Percentiles rank a stretch among this genome's conserved stretches.
phyloP scores from a whole-genome alignment of 2,888 invertebrate genomes.

The Drosophila pseudotakahashii region DNA sequence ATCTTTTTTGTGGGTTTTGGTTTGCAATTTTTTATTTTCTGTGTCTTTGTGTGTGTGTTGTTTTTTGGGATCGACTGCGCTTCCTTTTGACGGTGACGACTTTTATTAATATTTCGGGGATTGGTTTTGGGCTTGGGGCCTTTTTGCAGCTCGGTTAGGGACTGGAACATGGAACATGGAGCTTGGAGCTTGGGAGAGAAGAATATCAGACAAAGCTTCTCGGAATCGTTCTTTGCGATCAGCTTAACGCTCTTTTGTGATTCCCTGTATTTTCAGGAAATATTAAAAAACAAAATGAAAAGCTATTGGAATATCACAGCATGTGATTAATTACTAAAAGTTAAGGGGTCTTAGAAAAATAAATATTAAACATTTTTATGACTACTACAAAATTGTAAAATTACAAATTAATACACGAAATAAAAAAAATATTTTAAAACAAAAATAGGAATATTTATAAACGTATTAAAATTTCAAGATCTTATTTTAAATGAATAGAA shows the following conservation, averaged over 20 bases:
- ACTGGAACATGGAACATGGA: slow-evolving; percentile 21
- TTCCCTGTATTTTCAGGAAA: slow-evolving; percentile 35
- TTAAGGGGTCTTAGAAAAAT: too few species aligned
- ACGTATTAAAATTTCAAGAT: too few species aligned
- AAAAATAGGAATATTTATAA: too few species aligned
- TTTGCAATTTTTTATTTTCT: slow-evolving; percentile 3
- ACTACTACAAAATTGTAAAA: too few species aligned
- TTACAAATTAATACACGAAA: too few species aligned
- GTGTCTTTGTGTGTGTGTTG: slow-evolving; percentile 2
- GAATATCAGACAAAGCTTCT: slow-evolving; percentile 67
- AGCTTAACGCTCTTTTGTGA: slow-evolving; percentile 48
- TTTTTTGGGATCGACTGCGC: slow-evolving; percentile 63
- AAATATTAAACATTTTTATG: too few species aligned
- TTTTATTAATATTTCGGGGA: slow-evolving; percentile 77
- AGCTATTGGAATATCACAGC: too few species aligned
- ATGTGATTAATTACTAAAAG: too few species aligned
- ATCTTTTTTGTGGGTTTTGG: slow-evolving; percentile 24
- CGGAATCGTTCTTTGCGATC: slow-evolving; percentile 59
- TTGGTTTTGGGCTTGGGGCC: slow-evolving; percentile 57
- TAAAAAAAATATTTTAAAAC: too few species aligned
- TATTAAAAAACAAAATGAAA: too few species aligned
- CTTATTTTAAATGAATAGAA: too few species aligned
- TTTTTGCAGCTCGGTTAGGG: slow-evolving; percentile 23
- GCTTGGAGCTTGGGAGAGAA: slow-evolving; percentile 20
- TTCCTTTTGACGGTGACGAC: slow-evolving; percentile 77